Conservation (phyloP, 1,140 invertebrate genomes). For the Goniozus legneri region DNA sequence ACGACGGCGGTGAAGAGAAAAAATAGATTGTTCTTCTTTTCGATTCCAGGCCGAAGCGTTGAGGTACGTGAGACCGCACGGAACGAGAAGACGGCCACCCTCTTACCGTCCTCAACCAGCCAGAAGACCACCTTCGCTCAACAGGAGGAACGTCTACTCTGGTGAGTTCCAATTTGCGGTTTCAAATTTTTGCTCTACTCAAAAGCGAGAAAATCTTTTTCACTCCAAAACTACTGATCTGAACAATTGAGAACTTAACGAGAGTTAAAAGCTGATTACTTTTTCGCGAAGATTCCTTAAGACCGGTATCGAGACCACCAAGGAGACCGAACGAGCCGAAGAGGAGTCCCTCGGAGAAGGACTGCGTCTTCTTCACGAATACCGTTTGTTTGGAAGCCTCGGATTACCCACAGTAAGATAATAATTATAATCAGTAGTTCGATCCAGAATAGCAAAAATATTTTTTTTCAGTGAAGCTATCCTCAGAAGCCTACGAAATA, state of each 20-base stretch:
- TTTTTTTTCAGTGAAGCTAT: slow-evolving; percentile 68
- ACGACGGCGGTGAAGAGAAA: no score
- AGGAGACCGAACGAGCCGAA: slow-evolving; percentile 27
- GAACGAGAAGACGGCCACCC: slow-evolving; percentile 31
- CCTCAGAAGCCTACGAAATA: slow-evolving; percentile 65
- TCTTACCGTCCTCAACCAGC: slow-evolving; percentile 24
- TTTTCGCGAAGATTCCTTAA: slow-evolving; percentile 21
- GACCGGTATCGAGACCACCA: slow-evolving; percentile 22
- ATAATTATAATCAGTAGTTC: slow-evolving; percentile 9
- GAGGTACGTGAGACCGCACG: slow-evolving; percentile 27
- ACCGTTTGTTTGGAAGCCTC: slow-evolving; percentile 70
- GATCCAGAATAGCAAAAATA: slow-evolving; percentile 62
- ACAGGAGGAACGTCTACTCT: slow-evolving; percentile 43
- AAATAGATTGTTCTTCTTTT: no score
- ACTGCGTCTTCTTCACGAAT: slow-evolving; percentile 72
- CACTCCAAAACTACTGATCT: not conserved
- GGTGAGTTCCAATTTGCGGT: slow-evolving; percentile 26
- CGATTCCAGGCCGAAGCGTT: slow-evolving; percentile 46
- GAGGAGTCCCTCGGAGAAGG: slow-evolving; percentile 37
- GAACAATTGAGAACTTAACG: no score
- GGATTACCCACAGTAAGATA: slow-evolving; percentile 74
- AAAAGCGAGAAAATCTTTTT: not conserved
- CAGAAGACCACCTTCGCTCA: slow-evolving; percentile 23
- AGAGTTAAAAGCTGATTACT: not conserved
- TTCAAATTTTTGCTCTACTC: no score